Base-by-base conservation (phyloP, 2,113 vertebrate genomes). In the Xenopus borealis region DNA sequence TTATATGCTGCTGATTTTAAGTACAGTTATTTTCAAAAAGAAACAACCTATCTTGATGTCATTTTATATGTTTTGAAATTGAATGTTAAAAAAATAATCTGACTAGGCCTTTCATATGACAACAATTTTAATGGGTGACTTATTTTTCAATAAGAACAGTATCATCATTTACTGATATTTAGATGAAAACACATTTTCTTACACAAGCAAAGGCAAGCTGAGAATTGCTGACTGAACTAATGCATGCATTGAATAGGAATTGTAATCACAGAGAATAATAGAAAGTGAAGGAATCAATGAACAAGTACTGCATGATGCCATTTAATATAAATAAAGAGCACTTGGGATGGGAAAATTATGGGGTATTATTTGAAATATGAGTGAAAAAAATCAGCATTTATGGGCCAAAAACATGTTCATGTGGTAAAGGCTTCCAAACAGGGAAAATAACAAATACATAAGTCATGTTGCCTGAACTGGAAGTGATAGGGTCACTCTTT, bases 51-150 rank as follows among this genome's bases (percentile, higher is more conserved):
- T 55, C 52, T 55, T 5, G 13, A 14, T 55, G 52, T 55, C 52
- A 55, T 14, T 55, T 16, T 55, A 55, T 55, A 16, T 55, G 53
- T 55, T 55, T 55, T 55, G 14, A 55, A 55, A 55, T 55, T 55
- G 53, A 55, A 55, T 55, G 53, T 55, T 55, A 55, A n/a, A 17
- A n/a, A 55, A 55, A 55, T 55, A 55, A 55, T 55, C 53, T 55
- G 53, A n/a, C 53, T 55, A 17, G 9, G 53, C 3, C 17, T 55
- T 55, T 55, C 53, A 55, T 55, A 1, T 55, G 53, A 55, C 18
- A 55, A 55, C 53, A 16, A 55, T 55, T 55, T 55, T 55, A 10
- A 55, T 55, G 53, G 53, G 53, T 55, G 53, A n/a, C 17, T n/a
- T 16, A 8, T n/a, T 55, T 16, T 55, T 55, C 53, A 55, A 4